phyloP scores from a whole-genome alignment of 2,888 invertebrate species.

The Amblyjoppa proteus region DNA sequence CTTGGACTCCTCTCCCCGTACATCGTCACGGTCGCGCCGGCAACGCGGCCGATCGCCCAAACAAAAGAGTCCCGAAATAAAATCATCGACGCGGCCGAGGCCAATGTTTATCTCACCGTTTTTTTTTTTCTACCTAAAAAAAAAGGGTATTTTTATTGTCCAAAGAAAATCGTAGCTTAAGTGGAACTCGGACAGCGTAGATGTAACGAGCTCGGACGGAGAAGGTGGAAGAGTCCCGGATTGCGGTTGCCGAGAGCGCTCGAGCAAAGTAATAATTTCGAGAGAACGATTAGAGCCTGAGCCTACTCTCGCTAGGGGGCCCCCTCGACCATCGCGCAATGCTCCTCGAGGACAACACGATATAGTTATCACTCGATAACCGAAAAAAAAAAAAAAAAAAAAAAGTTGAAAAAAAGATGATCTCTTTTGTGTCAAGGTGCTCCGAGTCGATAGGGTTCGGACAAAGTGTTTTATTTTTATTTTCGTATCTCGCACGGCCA shows the following conservation, averaged over 20 bases:
- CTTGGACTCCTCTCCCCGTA: background rate
- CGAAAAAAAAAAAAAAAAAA: background rate
- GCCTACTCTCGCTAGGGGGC: background rate
- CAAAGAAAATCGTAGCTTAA: background rate
- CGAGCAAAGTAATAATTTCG: slow-evolving; percentile 25
- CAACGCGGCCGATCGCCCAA: no score
- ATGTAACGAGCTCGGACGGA: background rate
- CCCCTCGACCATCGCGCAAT: background rate
- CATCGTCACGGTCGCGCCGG: background rate
- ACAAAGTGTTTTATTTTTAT: background rate
- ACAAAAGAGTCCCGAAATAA: no score
- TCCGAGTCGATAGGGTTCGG: background rate
- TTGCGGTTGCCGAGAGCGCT: slow-evolving; percentile 9
- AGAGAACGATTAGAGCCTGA: background rate
- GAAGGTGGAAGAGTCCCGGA: slow-evolving; percentile 16
- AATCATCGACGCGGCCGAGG: no score
- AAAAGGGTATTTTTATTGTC: no score
- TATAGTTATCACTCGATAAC: background rate
- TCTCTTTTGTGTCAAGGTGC: background rate
- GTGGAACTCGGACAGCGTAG: background rate
- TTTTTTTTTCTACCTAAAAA: no score
- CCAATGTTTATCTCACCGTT: no score
- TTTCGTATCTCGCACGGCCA: slow-evolving; percentile 10
- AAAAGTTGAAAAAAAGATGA: background rate
- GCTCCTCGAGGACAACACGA: background rate